Evolutionary conservation across 2,888 invertebrate genomes (phyloP).

Genomic region (Elysia crispata): DNA sequence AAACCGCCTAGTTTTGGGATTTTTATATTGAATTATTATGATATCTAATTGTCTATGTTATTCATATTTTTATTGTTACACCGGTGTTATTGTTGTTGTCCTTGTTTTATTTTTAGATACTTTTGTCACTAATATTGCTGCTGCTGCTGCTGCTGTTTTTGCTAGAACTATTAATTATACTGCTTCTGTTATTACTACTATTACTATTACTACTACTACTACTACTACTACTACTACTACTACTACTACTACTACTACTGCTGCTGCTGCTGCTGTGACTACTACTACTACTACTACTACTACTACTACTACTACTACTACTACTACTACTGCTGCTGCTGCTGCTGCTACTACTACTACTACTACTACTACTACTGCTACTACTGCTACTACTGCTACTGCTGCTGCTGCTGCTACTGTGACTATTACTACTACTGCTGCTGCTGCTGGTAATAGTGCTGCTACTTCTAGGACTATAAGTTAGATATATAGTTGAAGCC

Average conservation of each 20-base stretch:
- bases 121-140: too few relatives aligned
- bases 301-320: conserved; percentile 30
- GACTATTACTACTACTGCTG: conserved; percentile 20
- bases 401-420: background rate
- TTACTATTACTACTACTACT: conserved; percentile 28
- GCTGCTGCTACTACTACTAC: conserved; percentile 2
- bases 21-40: too few relatives aligned
- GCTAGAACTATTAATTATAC: too few relatives aligned
- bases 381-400: background rate
- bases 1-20: too few relatives aligned
- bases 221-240: conserved; percentile 34
- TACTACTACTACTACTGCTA: conserved; percentile 14
- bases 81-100: too few relatives aligned
- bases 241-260: conserved; percentile 32
- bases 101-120: too few relatives aligned
- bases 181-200: background rate
- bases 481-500: too few relatives aligned
- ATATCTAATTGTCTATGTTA: too few relatives aligned
- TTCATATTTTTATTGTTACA: too few relatives aligned
- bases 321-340: conserved; percentile 16
- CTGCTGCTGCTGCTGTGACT: conserved; percentile 15
- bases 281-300: conserved; percentile 27
- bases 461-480: too few relatives aligned
- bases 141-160: too few relatives aligned
- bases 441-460: too few relatives aligned